Evolutionary conservation across 2,113 vertebrate species (phyloP).

Genomic region (Xerus inauris): DNA sequence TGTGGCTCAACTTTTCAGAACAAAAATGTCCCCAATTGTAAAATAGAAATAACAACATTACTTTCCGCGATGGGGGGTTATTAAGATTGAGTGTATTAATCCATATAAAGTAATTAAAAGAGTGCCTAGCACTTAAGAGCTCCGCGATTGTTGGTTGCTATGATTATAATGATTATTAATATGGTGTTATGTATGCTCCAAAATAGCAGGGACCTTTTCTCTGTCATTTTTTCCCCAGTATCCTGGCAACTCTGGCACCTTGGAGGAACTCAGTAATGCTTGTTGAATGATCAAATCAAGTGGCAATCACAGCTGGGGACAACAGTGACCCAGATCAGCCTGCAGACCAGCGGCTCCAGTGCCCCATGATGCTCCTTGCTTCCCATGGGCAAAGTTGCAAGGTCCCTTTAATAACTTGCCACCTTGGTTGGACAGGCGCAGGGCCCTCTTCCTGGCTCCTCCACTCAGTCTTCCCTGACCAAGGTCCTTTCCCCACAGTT

Average conservation of each 20-base stretch:
- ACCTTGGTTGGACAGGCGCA: background rate
- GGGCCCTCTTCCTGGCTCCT: too few relatives aligned
- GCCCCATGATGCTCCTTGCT: background rate
- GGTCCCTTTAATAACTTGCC: background rate
- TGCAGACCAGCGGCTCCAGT: background rate
- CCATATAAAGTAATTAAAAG: slow-evolving; percentile 72
- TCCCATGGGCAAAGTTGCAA: background rate
- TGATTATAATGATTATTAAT: slow-evolving; percentile 68
- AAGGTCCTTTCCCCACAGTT: too few relatives aligned
- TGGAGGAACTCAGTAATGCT: background rate
- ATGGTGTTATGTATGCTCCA: background rate
- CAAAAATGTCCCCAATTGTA: background rate
- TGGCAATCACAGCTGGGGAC: background rate
- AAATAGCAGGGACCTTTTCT: slow-evolving; percentile 6
- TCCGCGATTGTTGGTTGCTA: background rate
- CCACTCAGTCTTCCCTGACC: background rate
- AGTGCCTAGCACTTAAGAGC: slow-evolving; percentile 13
- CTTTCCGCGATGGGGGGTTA: background rate
- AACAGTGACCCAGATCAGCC: background rate
- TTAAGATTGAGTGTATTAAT: slow-evolving; percentile 73
- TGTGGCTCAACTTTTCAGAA: background rate
- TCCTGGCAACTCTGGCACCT: background rate
- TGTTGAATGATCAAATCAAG: background rate
- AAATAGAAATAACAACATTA: slow-evolving; percentile 22
- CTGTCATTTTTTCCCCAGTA: background rate